Evolutionary conservation across 2,888 invertebrate species (phyloP).

Genomic region (Ephialtes manifestator): DNA sequence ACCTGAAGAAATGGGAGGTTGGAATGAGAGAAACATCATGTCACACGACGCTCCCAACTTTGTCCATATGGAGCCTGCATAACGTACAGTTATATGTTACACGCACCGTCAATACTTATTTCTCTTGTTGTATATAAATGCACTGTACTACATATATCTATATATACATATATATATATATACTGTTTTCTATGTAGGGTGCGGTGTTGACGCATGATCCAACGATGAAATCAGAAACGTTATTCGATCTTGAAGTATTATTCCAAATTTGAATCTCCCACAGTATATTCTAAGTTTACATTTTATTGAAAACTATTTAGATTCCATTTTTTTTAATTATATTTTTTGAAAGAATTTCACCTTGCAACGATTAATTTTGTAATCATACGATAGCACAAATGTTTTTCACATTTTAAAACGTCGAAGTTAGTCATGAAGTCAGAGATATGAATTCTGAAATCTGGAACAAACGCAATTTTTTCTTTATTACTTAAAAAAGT

Average conservation of each 20-base stretch:
- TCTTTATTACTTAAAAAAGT: no score
- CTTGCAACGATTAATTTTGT: neutral
- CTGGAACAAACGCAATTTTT: no score
- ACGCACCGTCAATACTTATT: neutral
- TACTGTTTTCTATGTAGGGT: conserved; percentile 8
- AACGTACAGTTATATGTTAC: conserved; percentile 25
- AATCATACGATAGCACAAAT: no score
- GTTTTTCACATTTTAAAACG: no score
- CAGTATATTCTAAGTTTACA: neutral
- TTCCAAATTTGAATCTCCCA: neutral
- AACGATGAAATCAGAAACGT: conserved; percentile 38
- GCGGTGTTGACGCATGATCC: conserved; percentile 1
- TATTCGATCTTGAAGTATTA: neutral
- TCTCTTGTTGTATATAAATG: neutral
- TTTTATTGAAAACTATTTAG: conserved; percentile 1
- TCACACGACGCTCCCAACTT: conserved; percentile 16
- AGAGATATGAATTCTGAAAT: neutral
- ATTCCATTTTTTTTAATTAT: neutral
- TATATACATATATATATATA: neutral
- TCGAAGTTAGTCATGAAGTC: neutral
- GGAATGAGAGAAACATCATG: conserved; percentile 21
- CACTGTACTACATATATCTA: neutral
- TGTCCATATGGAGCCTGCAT: conserved; percentile 4
- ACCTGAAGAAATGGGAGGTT: neutral
- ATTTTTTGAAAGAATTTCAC: neutral